phyloP scores from a whole-genome alignment of 2,888 invertebrate genomes.

The Stegophylla sp. region DNA sequence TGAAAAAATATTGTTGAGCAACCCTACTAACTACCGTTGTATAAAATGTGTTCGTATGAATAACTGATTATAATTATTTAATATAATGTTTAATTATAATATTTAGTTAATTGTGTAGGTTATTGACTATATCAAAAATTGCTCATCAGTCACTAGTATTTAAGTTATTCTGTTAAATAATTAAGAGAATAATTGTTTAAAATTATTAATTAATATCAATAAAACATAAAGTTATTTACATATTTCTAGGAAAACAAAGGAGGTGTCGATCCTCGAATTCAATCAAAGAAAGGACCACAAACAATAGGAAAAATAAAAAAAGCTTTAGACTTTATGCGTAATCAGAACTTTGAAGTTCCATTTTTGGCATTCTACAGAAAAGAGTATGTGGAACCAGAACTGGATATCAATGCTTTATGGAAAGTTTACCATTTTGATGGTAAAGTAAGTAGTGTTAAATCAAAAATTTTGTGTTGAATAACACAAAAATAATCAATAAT shows the following conservation, averaged over 20 bases:
- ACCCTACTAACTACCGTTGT: no score
- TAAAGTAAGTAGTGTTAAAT: conserved; percentile 69
- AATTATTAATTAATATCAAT: no score
- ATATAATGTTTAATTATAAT: no score
- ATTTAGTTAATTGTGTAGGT: no score
- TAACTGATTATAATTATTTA: no score
- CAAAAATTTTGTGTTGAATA: no score
- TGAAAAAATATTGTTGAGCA: no score
- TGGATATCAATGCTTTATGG: conserved; percentile 96
- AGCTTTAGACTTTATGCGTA: conserved; percentile 93
- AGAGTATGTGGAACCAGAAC: conserved; percentile 93
- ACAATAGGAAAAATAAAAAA: conserved; percentile 90
- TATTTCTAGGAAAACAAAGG: conserved; percentile 64
- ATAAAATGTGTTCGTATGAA: no score
- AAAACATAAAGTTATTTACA: no score
- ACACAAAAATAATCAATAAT: no score
- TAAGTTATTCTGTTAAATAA: background rate
- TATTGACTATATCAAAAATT: no score
- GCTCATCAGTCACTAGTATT: no score
- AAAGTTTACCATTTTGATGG: conserved; percentile 95
- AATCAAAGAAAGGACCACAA: conserved; percentile 72
- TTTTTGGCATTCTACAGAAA: conserved; percentile 99
- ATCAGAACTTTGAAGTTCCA: conserved; percentile 94
- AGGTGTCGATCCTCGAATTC: conserved; percentile 66
- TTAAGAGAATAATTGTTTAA: background rate